A percentile compares a stretch with the other conserved stretches of the same genome.
These are phyloP conservation scores for Grapholita molesta DNA, from an alignment of 1,140 invertebrate genomes.

Conservation along the genomic window DNA sequence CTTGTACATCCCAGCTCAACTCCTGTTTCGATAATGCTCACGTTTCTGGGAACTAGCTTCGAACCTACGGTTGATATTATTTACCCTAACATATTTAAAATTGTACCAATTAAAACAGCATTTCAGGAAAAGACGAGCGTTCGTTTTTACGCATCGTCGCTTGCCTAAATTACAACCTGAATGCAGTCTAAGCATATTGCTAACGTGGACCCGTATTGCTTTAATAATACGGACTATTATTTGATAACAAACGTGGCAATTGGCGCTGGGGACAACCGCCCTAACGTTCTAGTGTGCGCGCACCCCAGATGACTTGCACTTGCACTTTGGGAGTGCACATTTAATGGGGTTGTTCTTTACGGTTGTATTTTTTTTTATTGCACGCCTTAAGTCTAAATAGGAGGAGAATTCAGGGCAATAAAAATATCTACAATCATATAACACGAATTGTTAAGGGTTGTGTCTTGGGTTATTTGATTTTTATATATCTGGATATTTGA, in stretches of 20 bases:
- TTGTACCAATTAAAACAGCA: too few species aligned
- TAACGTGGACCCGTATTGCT: not conserved
- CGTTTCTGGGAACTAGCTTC: not conserved
- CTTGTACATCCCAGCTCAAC: not conserved
- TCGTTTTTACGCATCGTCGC: constrained; percentile 59
- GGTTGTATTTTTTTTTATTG: not conserved
- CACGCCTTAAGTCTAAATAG: not conserved
- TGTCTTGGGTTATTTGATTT: too few species aligned
- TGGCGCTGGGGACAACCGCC: constrained; percentile 17
- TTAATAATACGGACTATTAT: not conserved
- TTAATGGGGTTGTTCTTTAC: constrained; percentile 54
- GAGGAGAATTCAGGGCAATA: too few species aligned
- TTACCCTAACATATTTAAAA: too few species aligned
- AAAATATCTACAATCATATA: too few species aligned
- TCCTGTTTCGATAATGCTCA: not conserved
- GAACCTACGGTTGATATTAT: too few species aligned
- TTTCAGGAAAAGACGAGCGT: constrained; percentile 34
- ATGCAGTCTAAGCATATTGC: constrained; percentile 24
- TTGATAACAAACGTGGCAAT: not conserved
- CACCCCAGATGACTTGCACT: constrained; percentile 66
- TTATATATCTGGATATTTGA: too few species aligned
- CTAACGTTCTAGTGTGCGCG: constrained; percentile 31
- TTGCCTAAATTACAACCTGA: constrained; percentile 56
- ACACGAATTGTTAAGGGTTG: too few species aligned
- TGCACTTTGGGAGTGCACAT: constrained; percentile 48